Percentiles rank a stretch among this genome's conserved stretches.
These are phyloP conservation scores for Chlorospingus flavigularis DNA, from an alignment of 2,797 vertebrate genomes.

Conservation along the genomic window DNA sequence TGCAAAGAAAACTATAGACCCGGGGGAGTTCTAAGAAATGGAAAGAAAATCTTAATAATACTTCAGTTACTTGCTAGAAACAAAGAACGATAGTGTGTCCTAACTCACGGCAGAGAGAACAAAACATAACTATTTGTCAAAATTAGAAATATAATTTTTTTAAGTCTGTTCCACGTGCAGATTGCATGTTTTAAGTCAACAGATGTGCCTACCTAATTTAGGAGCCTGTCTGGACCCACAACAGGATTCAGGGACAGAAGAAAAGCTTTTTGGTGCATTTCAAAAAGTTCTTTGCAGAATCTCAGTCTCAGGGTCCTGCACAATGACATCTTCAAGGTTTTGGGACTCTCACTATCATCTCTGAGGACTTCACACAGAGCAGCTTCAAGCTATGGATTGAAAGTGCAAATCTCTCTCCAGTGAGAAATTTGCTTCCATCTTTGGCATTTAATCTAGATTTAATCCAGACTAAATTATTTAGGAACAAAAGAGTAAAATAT, in stretches of 20 bases:
- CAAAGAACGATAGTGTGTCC: background rate
- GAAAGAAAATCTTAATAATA: conserved; percentile 71
- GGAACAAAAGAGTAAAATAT: background rate
- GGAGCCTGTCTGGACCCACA: background rate
- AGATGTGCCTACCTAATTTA: background rate
- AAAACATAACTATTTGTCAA: conserved; percentile 1
- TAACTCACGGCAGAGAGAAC: conserved; percentile 14
- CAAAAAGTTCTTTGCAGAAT: background rate
- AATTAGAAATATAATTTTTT: background rate
- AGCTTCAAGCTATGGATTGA: background rate
- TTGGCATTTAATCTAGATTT: background rate
- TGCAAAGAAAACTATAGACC: conserved; percentile 71
- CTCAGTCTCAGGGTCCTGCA: background rate
- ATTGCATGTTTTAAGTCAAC: background rate
- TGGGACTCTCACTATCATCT: background rate
- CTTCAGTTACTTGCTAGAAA: conserved; percentile 53
- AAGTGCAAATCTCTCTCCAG: background rate
- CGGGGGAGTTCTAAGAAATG: conserved; percentile 52
- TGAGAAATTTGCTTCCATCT: background rate
- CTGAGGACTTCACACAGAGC: background rate
- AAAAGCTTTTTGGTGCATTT: background rate
- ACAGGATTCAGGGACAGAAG: background rate
- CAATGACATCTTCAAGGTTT: background rate
- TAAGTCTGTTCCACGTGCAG: background rate
- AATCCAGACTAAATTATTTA: background rate